phyloP scores from a whole-genome alignment of 2,113 vertebrate species.

The Xenus cinereus region DNA sequence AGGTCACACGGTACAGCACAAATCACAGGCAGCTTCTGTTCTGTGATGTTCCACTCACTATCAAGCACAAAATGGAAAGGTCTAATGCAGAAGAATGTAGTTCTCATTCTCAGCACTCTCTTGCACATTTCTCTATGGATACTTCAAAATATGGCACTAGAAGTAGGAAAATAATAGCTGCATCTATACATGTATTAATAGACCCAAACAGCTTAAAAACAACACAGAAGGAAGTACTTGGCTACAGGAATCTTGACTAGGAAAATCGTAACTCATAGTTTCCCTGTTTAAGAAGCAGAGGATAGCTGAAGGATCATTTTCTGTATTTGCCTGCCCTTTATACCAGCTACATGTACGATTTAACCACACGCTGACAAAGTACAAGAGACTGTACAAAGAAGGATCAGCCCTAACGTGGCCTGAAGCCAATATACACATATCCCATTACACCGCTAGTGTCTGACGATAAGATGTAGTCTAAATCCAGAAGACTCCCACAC shows the following conservation, averaged over 20 bases:
- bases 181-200: not conserved
- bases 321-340: not conserved
- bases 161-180: not conserved
- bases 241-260: not conserved
- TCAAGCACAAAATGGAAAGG: slow-evolving; percentile 3
- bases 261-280: not conserved
- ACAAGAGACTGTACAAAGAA: not conserved
- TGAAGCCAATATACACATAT: not conserved
- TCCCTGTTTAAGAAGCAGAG: not conserved
- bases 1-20: slow-evolving; percentile 7
- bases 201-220: not conserved
- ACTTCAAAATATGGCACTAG: not conserved
- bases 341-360: not conserved
- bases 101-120: not conserved
- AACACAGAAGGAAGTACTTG: not conserved
- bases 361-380: not conserved
- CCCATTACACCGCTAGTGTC: not conserved
- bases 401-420: not conserved
- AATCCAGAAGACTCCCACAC: not conserved
- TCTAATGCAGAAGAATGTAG: not conserved
- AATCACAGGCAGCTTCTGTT: slow-evolving; percentile 23
- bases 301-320: not conserved
- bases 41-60: slow-evolving; percentile 4
- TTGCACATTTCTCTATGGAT: not conserved
- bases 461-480: not conserved